Evolutionary conservation across 2,113 vertebrate species (phyloP), one percentile per base, ranked within the genome.

Genomic region (Todiramphus chloris): DNA sequence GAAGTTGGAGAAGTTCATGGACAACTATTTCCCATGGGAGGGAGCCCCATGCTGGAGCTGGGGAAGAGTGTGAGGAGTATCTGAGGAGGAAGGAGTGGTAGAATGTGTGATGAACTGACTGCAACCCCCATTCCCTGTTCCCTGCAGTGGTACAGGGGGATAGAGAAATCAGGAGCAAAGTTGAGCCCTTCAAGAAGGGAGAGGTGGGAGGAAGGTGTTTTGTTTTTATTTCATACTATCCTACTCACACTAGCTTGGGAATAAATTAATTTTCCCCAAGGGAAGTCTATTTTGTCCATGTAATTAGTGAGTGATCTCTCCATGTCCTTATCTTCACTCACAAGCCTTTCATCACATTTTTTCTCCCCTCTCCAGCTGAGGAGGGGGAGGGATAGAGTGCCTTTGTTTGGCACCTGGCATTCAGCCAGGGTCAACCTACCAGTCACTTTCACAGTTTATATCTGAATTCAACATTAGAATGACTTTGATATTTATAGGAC

Each of bases 401-500:
- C 39, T 43, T 41, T 74, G 39, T 16, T 43, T 12, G 30, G 23
- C 48, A 9, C 25, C 17, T 51, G 46, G 8, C 4, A 13, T 30
- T n/a, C 25, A 51, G 68, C 5, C 17, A 55, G 20, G 21, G 28
- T 73, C 20, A 41, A 17, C 15, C 51, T 21, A 56, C 11, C 33
- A 56, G 44, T n/a, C 78, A 75, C 56, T 70, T 95, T 74, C 20
- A 51, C 11, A 56, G 20, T 12, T 92, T 90, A 28, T 35, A 60
- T 91, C 46, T 90, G 83, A 94, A 67, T 93, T 94, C 0, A 12
- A 90, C 78, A 91, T 93, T 83, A 95, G 13, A 76, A 48, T 88
- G 53, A 93, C 87, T 95, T 93, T 76, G 74, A 90, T 93, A 97
- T 95, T 76, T 93, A 82, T 77, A 89, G 41, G 59, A 58, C 76